Evolutionary conservation across 2,888 invertebrate genomes (phyloP).

Genomic region (Orchesellides sinensis): DNA sequence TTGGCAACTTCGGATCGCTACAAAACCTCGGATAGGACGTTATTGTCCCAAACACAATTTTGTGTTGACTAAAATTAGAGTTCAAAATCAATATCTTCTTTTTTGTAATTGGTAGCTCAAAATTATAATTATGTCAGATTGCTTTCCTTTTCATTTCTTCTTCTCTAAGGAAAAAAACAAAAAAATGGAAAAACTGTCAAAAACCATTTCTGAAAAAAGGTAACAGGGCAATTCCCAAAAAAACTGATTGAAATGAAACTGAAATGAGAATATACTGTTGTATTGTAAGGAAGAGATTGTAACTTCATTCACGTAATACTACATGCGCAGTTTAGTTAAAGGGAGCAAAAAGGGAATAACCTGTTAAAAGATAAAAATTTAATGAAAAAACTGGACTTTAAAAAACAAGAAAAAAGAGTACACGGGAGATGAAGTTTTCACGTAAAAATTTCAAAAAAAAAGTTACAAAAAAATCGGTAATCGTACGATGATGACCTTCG

Average conservation of each 20-base stretch:
- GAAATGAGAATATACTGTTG: slow-evolving; percentile 14
- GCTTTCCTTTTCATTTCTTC: too few relatives aligned
- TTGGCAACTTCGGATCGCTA: slow-evolving; percentile 46
- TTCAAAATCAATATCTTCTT: slow-evolving; percentile 16
- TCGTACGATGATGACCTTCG: slow-evolving; percentile 21
- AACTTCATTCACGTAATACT: slow-evolving; percentile 3
- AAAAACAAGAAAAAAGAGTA: slow-evolving; percentile 9
- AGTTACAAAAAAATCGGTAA: slow-evolving; percentile 43
- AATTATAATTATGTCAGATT: slow-evolving; percentile 16
- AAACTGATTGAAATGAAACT: slow-evolving; percentile 28
- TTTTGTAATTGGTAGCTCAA: slow-evolving; percentile 21
- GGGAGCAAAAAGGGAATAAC: slow-evolving; percentile 10
- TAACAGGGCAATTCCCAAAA: slow-evolving; percentile 51
- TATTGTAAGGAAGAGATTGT: neutral
- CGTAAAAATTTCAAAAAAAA: slow-evolving; percentile 5
- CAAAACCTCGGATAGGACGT: slow-evolving; percentile 52
- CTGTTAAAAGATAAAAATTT: slow-evolving; percentile 27
- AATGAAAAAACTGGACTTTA: slow-evolving; percentile 31
- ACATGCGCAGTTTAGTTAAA: slow-evolving; percentile 16
- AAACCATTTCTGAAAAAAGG: slow-evolving; percentile 58
- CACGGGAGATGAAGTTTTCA: neutral
- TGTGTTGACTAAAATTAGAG: slow-evolving; percentile 6
- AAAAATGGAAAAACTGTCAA: slow-evolving; percentile 68
- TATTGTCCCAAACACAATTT: slow-evolving; percentile 12
- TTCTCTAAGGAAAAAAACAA: slow-evolving; percentile 64